Base-by-base conservation (phyloP, 2,113 vertebrate species). In the Candoia aspera region DNA sequence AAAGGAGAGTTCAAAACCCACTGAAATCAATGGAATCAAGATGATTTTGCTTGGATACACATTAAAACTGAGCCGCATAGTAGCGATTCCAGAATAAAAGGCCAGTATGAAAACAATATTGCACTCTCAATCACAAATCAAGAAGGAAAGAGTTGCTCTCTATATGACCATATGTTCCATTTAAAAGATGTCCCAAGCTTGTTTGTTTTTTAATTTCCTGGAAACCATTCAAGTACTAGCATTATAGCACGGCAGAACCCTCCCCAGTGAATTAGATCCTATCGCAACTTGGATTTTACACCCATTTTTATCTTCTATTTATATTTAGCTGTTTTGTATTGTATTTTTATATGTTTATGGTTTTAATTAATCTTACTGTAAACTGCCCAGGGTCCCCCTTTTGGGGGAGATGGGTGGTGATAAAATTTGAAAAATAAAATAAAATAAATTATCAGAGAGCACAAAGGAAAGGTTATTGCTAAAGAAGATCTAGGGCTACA, bases 391-490 rank as follows among this genome's bases (percentile, higher is more conserved):
- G n/a, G n/a, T n/a, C n/a, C n/a, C n/a, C n/a, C n/a, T n/a, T n/a
- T n/a, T n/a, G n/a, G n/a, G n/a, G n/a, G n/a, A n/a, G n/a, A n/a
- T n/a, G n/a, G n/a, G n/a, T n/a, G n/a, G n/a, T n/a, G n/a, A n/a
- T n/a, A n/a, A n/a, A n/a, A n/a, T n/a, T n/a, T n/a, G n/a, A n/a
- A n/a, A n/a, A n/a, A n/a, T n/a, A n/a, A n/a, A n/a, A n/a, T n/a
- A n/a, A n/a, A n/a, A n/a, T n/a, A n/a, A n/a, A n/a, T n/a, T n/a
- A 85, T 85, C 55, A 62, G 0, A 24, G 15, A 60, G 12, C 1
- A 89, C 88, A 83, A 33, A 0, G 0, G 92, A 93, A 60, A 85
- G 90, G 9, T 37, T 29, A 62, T 29, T 58, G 21, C 42, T 42
- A 42, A 84, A 94, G 57, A 84, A 94, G 57, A 24, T 60, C 68